Percentiles rank a stretch among this genome's conserved stretches.
Evolutionary conservation across 2,888 invertebrate species (phyloP).

Genomic region (Tenthredo livida): DNA sequence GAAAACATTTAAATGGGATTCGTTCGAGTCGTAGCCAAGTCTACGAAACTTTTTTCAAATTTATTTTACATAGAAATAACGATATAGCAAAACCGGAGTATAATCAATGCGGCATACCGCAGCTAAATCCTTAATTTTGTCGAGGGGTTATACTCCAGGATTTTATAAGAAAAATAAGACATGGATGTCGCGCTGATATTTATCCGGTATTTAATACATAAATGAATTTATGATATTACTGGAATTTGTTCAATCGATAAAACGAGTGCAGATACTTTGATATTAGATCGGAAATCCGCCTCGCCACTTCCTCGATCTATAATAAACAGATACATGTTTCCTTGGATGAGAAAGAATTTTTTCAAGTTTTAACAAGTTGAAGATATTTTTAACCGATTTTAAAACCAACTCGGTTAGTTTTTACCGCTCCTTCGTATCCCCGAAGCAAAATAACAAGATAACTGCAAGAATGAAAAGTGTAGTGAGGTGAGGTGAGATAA

Average conservation of each 20-base stretch:
- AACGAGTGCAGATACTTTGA: not conserved
- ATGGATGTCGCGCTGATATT: not conserved
- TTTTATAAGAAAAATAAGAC: not conserved
- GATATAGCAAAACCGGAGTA: not conserved
- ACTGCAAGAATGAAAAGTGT: not conserved
- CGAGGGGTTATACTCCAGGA: not conserved
- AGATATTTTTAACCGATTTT: not conserved
- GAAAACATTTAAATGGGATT: constrained; percentile 32
- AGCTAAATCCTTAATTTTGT: not conserved
- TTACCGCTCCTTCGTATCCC: not conserved
- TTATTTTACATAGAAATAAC: not conserved
- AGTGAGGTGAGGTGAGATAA: not conserved
- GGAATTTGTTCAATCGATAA: not conserved
- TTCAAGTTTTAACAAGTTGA: not conserved
- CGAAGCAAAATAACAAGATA: not conserved
- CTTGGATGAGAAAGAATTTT: not conserved
- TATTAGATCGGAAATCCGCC: not conserved
- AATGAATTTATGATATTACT: not conserved
- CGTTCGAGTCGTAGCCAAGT: not conserved
- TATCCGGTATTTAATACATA: not conserved
- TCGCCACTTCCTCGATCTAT: not conserved
- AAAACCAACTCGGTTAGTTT: not conserved
- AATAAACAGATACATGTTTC: not conserved
- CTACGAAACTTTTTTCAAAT: not conserved
- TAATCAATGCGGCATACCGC: not conserved